Base-by-base conservation (phyloP, 2,797 vertebrate genomes). In the Chaunax sp. region DNA sequence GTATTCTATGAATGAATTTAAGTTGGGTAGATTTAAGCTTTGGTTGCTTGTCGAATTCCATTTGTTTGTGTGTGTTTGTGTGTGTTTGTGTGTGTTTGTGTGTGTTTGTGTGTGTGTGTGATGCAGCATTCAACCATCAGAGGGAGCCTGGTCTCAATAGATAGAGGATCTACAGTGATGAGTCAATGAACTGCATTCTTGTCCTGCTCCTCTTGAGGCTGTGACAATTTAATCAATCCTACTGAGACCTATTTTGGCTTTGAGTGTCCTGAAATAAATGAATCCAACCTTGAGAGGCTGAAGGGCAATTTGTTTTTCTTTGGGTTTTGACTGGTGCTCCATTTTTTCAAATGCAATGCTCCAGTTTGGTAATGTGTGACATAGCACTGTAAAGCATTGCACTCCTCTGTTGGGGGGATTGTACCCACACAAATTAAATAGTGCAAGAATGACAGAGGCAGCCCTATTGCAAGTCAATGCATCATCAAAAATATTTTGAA, bases 71-170 rank as follows among this genome's bases (percentile, higher is more conserved):
- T 3, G 28, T 30, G 28, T 3, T 5, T 30, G 28, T 30, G 28
- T 30, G 28, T 30, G 28, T 30, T 5, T 3, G 28, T 30, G 2
- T 9, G 28, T 30, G 13, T 40, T 5, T 40, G 35, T 12, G 35
- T 37, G 35, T 40, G 14, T 30, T 30, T 14, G 22, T 5, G 19
- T 45, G 13, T 68, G 37, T 55, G 23, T 80, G 81, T 72, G 26
- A 74, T 81, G 52, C 69, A 26, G 11, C 11, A 2, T 69, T 63
- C 5, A 1, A 3, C 87, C 88, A 65, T 53, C 37, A 82, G 87
- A 67, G 76, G 83, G 87, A 61, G 82, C 55, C 47, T 67, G 47
- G 20, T 68, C 35, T 75, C 35, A 73, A 60, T 58, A 44, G 67
- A 66, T 71, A 30, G 25, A 65, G 46, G 14, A 15, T 16, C 25